Conservation (phyloP, 2,113 vertebrate genomes). For the Phrynosoma blainvillii region DNA sequence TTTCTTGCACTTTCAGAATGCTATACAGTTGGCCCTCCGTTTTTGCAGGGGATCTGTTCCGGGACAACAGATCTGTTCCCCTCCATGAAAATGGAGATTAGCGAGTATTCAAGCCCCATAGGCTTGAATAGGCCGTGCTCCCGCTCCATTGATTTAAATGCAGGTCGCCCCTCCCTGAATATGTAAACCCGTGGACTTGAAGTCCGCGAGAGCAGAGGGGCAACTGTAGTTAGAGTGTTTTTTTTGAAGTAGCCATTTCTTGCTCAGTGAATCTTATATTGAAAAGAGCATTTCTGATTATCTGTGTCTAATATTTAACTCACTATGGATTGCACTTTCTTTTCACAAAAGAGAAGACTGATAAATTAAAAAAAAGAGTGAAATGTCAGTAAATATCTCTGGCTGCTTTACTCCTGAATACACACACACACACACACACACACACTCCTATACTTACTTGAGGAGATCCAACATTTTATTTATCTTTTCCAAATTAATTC, state of each 20-base stretch:
- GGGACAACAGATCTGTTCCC: no score
- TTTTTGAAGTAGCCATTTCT: background rate
- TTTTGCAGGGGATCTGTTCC: no score
- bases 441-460: background rate
- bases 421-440: no score
- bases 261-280: background rate
- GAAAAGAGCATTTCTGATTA: background rate
- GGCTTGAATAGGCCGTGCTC: no score
- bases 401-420: no score
- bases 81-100: no score
- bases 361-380: no score
- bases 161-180: no score
- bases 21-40: background rate
- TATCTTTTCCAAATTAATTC: background rate
- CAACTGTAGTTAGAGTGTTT: background rate
- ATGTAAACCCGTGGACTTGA: no score
- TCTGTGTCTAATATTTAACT: background rate
- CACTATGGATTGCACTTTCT: background rate
- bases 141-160: no score
- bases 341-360: background rate
- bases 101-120: no score
- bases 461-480: background rate
- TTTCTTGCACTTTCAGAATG: background rate
- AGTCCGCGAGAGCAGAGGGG: no score
- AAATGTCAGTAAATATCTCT: background rate